A percentile compares a stretch with the other conserved stretches of the same genome.
Conservation (phyloP, 2,113 vertebrate species). For the Indri indri region DNA sequence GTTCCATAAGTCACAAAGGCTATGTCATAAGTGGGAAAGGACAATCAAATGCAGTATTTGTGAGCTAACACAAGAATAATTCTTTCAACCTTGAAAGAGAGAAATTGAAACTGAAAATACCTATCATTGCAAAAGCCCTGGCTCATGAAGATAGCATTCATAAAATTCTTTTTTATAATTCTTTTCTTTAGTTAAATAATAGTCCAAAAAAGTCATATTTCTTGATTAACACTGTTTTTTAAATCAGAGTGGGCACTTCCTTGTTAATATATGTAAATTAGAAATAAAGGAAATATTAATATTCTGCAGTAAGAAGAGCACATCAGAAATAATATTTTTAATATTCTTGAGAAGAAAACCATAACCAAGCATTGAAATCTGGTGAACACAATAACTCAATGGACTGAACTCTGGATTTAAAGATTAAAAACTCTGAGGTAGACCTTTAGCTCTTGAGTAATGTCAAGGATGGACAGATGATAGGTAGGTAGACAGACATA, state of each 20-base stretch:
- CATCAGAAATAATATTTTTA: not conserved
- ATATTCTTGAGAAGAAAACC: slow-evolving; percentile 19
- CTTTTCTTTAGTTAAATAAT: not conserved
- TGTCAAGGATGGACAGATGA: not conserved
- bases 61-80: not conserved
- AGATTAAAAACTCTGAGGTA: not conserved
- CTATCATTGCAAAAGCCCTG: not conserved
- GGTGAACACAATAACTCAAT: not conserved
- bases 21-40: not conserved
- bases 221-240: not conserved
- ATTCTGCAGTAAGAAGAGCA: not conserved
- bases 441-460: not conserved
- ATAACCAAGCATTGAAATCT: slow-evolving; percentile 10
- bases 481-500: not conserved
- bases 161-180: not conserved
- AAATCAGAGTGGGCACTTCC: not conserved
- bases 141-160: not conserved
- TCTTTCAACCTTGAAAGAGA: not conserved
- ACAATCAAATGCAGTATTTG: not conserved
- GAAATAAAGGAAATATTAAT: not conserved
- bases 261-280: not conserved
- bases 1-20: not conserved
- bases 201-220: slow-evolving; percentile 21
- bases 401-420: not conserved
- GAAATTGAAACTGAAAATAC: not conserved